Conservation (phyloP, 2,113 vertebrate species). For the Salvelinus sp. region DNA sequence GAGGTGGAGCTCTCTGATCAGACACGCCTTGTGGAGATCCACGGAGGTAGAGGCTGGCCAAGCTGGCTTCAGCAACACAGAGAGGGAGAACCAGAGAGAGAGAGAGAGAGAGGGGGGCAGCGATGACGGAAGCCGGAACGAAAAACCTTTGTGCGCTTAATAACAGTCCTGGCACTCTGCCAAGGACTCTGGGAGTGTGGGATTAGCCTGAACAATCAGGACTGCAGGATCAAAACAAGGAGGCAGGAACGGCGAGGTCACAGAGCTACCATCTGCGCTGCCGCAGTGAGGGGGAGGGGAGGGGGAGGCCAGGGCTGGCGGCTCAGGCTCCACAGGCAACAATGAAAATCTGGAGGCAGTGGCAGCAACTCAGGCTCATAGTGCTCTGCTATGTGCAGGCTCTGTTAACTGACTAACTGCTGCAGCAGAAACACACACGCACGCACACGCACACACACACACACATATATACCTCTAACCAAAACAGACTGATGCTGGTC, state of each 20-base stretch:
- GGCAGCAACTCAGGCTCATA: constrained; percentile 49
- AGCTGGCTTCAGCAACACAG: constrained; percentile 9
- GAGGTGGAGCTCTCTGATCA: constrained; percentile 20
- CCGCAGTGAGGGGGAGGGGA: constrained; percentile 67
- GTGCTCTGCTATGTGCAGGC: neutral
- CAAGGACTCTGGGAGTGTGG: constrained; percentile 82
- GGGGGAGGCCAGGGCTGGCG: constrained; percentile 54
- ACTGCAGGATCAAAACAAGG: constrained; percentile 88
- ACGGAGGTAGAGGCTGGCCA: neutral
- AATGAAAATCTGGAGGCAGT: constrained; percentile 58
- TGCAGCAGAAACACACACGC: neutral
- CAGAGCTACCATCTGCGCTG: constrained; percentile 88
- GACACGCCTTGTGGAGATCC: constrained; percentile 15
- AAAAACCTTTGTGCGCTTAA: constrained; percentile 87
- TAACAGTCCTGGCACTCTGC: constrained; percentile 82
- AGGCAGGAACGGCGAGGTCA: constrained; percentile 88
- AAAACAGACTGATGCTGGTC: neutral
- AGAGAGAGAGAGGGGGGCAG: constrained; percentile 37
- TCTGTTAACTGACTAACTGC: neutral
- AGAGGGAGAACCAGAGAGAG: constrained; percentile 30
- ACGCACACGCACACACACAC: neutral
- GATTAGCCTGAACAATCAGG: constrained; percentile 89
- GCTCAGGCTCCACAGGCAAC: constrained; percentile 64
- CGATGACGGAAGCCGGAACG: constrained; percentile 75
- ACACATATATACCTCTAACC: neutral